These are phyloP conservation scores for Anodontia alba DNA, from an alignment of 2,888 invertebrate species.

Conservation along the genomic window DNA sequence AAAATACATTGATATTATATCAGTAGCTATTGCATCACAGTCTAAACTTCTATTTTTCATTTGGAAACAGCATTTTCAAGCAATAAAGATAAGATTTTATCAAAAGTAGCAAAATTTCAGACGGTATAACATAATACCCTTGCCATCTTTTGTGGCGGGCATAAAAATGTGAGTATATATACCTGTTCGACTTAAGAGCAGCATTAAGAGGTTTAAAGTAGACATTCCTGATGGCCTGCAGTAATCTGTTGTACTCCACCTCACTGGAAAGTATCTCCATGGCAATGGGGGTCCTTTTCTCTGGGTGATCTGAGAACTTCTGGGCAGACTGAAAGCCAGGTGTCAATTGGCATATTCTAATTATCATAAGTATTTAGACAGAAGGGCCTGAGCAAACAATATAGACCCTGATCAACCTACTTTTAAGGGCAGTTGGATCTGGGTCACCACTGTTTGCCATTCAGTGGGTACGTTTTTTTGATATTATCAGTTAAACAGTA, in stretches of 20 bases:
- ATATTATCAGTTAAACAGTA: neutral
- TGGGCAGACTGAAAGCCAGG: slow-evolving; percentile 70
- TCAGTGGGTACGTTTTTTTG: no score
- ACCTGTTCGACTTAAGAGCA: slow-evolving; percentile 82
- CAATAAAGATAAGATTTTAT: no score
- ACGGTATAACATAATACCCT: no score
- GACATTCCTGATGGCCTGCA: slow-evolving; percentile 76
- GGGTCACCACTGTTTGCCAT: no score
- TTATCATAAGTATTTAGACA: no score
- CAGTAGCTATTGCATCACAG: no score
- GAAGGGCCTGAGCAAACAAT: no score
- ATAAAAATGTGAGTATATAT: neutral
- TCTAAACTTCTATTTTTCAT: no score
- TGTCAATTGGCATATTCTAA: neutral
- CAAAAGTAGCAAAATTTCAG: no score
- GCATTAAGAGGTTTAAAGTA: slow-evolving; percentile 80
- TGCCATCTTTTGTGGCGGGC: no score
- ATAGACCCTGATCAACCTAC: neutral
- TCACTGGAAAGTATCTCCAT: slow-evolving; percentile 82
- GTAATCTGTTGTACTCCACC: slow-evolving; percentile 77
- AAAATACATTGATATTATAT: no score
- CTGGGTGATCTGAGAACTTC: slow-evolving; percentile 74
- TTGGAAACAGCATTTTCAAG: no score
- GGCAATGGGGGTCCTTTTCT: slow-evolving; percentile 80
- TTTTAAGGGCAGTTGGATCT: neutral